Conservation (phyloP, 2,797 vertebrate species). For the Manis crassicaudata region DNA sequence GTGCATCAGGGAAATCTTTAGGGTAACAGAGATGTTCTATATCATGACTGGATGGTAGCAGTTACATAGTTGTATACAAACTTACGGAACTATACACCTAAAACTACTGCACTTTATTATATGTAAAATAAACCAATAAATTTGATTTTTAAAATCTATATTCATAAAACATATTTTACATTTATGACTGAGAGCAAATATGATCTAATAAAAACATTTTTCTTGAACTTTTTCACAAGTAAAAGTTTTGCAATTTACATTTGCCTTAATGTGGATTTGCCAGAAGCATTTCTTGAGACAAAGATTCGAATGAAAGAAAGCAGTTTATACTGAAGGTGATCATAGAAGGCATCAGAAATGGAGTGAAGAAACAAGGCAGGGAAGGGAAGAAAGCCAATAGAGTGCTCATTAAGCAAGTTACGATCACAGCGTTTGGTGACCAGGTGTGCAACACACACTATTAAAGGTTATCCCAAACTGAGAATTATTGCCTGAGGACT, state of each 20-base stretch:
- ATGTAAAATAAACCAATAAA: not conserved
- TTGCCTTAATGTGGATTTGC: not conserved
- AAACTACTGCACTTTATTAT: not conserved
- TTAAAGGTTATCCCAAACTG: not conserved
- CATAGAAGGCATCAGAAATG: not conserved
- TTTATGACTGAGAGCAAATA: not conserved
- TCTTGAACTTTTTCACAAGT: not conserved
- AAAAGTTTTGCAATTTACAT: not conserved
- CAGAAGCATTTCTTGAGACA: not conserved
- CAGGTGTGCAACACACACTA: not conserved
- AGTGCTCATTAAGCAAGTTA: not conserved
- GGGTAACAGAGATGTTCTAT: not conserved
- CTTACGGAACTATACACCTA: not conserved
- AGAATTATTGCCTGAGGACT: not conserved
- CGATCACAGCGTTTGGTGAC: accelerated
- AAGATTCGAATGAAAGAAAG: not conserved
- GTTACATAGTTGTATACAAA: not conserved
- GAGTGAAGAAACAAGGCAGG: not conserved
- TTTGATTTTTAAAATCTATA: not conserved
- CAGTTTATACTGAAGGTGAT: not conserved
- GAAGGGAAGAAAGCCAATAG: not conserved
- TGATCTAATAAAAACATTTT: no score
- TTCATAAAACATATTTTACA: not conserved
- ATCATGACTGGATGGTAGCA: not conserved
- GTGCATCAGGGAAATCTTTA: not conserved